Base-by-base conservation (phyloP, 2,888 invertebrate genomes). In the Diarsia brunnea region DNA sequence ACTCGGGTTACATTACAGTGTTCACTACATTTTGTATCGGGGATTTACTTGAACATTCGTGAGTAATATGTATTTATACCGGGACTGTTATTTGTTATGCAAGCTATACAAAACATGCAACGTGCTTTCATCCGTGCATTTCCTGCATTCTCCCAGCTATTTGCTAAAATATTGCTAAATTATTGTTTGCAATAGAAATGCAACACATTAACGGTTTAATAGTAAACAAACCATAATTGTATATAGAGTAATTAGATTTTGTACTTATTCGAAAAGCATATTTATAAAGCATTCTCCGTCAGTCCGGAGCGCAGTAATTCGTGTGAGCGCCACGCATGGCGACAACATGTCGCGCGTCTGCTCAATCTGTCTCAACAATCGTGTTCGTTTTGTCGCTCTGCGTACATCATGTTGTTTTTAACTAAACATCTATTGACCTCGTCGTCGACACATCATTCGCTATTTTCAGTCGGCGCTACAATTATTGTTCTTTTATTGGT, bases 261-360 rank as follows among this genome's bases (percentile, higher is more conserved):
- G n/a, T 27, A 47, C 45, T 51, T 65, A 45, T 60, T 78, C 55
- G 21, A 31, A 16, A 47, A 47, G 5, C 38, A 38, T 38, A 38
- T 38, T 38, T 8, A 38, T 38, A 38, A 58, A 68, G 16, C 38
- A 38, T 60, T 63, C 21, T 45, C 49, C 51, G 75, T 60, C 31
- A n/a, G 58, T 55, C n/a, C 24, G 51, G 69, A 68, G 66, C 69
- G 65, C 69, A 74, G 38, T 73, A 49, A 75, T 70, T 68, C 31
- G 21, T 21, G 71, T 64, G 51, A 65, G 64, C 43, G 16, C 3
- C 47, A n/a, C 49, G 43, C 58, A 45, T 53, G 81, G 76, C 81
- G 78, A 61, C 73, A 47, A 24, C 31, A 27, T 67, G 84, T 82
- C 84, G 85, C 76, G 53, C 78, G 87, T 77, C 82, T 76, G 61